Percentiles rank a stretch among this genome's conserved stretches.
These are phyloP conservation scores for Diadumene lineata DNA, from an alignment of 92 coral and sea anemone species.

Conservation along the genomic window DNA sequence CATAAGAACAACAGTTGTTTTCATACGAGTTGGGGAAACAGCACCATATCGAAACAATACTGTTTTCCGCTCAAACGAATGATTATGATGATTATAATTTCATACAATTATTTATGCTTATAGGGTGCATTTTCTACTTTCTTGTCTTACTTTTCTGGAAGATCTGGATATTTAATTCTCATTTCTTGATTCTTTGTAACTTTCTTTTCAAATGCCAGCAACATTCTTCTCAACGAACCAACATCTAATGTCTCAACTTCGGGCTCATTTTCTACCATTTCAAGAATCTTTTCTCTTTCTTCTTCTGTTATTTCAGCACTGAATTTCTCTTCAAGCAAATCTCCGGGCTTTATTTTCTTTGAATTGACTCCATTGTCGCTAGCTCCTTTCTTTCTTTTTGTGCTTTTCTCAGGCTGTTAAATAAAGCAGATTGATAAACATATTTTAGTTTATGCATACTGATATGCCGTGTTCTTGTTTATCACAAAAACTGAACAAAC, in stretches of 20 bases:
- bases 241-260: conserved; percentile 96
- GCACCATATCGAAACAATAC: no score
- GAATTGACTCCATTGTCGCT: conserved; percentile 27
- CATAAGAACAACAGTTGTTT: no score
- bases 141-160: conserved; percentile 81
- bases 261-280: conserved; percentile 99
- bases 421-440: not conserved
- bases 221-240: conserved; percentile 85
- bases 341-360: conserved; percentile 34
- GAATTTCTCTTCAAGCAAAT: conserved; percentile 27
- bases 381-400: conserved; percentile 65
- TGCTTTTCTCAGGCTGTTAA: conserved; percentile 77
- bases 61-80: no score
- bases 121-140: no score
- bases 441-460: not conserved
- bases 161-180: conserved; percentile 97
- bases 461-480: no score
- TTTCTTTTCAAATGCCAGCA: conserved; percentile 91
- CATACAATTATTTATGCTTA: no score
- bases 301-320: conserved; percentile 72
- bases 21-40: no score
- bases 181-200: conserved; percentile 97
- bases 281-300: conserved; percentile 83
- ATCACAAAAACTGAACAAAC: not conserved
- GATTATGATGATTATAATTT: not conserved